Conservation (phyloP, 2,113 vertebrate genomes). For the Tinamus guttatus region DNA sequence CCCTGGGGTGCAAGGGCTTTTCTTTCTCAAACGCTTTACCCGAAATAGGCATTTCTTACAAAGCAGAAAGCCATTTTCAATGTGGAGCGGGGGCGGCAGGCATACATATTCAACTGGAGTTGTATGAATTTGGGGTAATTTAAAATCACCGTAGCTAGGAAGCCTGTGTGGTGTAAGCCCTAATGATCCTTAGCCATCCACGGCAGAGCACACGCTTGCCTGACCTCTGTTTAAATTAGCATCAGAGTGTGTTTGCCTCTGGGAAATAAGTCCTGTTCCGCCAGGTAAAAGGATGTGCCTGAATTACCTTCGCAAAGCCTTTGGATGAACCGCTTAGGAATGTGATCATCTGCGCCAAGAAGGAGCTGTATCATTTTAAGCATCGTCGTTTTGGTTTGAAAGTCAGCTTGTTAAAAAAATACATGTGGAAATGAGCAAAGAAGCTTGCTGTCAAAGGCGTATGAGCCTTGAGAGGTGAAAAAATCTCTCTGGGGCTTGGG, state of each 20-base stretch:
- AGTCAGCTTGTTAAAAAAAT: background rate
- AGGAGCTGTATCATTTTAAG: background rate
- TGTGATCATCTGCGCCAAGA: background rate
- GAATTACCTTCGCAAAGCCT: slow-evolving; percentile 31
- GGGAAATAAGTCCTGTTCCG: background rate
- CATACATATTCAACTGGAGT: background rate
- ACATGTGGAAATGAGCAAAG: background rate
- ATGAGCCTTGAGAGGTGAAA: background rate
- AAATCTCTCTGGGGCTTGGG: background rate
- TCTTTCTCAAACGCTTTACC: background rate
- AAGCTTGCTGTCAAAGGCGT: background rate
- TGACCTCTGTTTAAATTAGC: slow-evolving; percentile 11
- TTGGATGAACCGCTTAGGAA: slow-evolving; percentile 26
- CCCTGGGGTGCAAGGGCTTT: slow-evolving; percentile 21
- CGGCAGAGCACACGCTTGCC: background rate
- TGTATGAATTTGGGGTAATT: background rate
- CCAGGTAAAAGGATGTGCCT: slow-evolving; percentile 5
- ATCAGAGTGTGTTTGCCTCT: slow-evolving; percentile 13
- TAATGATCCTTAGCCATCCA: background rate
- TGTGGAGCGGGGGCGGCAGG: background rate
- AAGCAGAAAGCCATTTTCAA: background rate
- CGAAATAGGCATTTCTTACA: background rate
- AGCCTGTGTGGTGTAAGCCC: background rate
- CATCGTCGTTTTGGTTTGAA: background rate
- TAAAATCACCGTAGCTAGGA: background rate